phyloP scores from a whole-genome alignment of 2,113 vertebrate species.

The Mirza zaza region DNA sequence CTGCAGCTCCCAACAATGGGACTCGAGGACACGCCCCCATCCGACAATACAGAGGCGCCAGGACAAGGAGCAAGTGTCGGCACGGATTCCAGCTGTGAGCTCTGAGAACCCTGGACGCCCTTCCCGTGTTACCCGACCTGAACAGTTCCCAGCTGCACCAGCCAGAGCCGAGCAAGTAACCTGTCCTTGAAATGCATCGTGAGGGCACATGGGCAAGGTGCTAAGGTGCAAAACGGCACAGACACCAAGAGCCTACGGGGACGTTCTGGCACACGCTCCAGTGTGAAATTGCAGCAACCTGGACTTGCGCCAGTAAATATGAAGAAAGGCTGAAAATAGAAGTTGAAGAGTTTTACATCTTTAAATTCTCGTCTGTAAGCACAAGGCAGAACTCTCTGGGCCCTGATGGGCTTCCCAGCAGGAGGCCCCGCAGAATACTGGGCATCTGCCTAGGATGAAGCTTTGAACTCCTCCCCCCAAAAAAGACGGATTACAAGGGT shows the following conservation, averaged over 20 bases:
- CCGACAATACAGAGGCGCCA: not conserved
- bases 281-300: not conserved
- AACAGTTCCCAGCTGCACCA: not conserved
- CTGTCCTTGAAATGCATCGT: not conserved
- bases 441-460: not conserved
- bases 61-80: too few species aligned
- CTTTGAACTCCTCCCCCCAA: not conserved
- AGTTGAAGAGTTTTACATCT: not conserved
- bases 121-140: not conserved
- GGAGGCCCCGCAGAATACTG: not conserved
- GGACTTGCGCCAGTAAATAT: not conserved
- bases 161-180: not conserved
- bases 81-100: not conserved
- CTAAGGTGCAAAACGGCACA: not conserved
- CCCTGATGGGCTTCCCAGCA: not conserved
- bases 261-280: not conserved
- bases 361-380: not conserved
- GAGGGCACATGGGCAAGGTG: not conserved
- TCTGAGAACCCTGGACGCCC: not conserved
- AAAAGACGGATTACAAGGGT: not conserved
- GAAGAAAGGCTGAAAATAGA: slow-evolving; percentile 23
- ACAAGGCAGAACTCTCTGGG: not conserved
- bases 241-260: not conserved
- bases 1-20: slow-evolving; percentile 16
- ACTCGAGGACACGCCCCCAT: not conserved